Evolutionary conservation across 2,113 vertebrate genomes (phyloP).

Genomic region (Sorex araneus): DNA sequence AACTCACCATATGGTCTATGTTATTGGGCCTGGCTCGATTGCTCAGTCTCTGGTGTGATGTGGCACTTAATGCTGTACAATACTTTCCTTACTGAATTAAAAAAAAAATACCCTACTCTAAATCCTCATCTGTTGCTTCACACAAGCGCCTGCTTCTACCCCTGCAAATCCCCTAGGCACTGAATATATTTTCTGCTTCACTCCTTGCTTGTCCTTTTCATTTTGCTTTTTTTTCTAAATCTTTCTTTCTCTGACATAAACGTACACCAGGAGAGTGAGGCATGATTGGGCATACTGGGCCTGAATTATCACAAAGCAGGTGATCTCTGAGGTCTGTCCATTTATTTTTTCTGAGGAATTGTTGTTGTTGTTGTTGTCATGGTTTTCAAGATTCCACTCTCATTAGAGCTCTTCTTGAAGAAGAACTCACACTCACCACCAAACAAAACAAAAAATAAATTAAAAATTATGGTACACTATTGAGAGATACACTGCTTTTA

Average conservation of each 20-base stretch:
- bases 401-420: background rate
- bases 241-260: background rate
- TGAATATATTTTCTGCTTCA: constrained; percentile 44
- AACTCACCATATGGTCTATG: constrained; percentile 3
- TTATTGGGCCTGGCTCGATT: constrained; percentile 38
- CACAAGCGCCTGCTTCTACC: background rate
- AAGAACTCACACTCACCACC: background rate
- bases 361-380: constrained; percentile 48
- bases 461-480: background rate
- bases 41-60: constrained; percentile 63
- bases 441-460: background rate
- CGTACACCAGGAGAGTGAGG: background rate
- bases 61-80: constrained; percentile 52
- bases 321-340: background rate
- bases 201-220: constrained; percentile 53
- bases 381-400: constrained; percentile 50
- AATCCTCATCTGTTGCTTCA: constrained; percentile 63
- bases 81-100: constrained; percentile 73
- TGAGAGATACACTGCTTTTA: constrained; percentile 36
- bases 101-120: constrained; percentile 45
- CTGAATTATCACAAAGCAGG: constrained; percentile 7
- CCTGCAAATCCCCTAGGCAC: background rate
- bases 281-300: background rate
- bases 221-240: constrained; percentile 37
- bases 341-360: constrained; percentile 14